Base-by-base conservation (phyloP, 2,113 vertebrate genomes). In the human (Homo sapiens) region DNA sequence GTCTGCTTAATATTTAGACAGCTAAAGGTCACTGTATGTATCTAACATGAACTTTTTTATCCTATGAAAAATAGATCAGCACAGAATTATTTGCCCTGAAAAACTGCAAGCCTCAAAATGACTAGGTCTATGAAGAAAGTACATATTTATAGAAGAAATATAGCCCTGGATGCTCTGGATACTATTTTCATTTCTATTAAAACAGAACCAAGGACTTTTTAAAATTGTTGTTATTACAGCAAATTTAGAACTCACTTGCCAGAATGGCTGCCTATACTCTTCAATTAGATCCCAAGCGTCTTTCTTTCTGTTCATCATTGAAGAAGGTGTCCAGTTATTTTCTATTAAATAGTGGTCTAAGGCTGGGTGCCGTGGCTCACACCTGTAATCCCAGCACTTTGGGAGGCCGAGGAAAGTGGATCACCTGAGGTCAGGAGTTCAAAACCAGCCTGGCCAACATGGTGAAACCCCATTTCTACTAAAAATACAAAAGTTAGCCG, bases 1-100 rank as follows among this genome's bases (percentile, higher is more conserved):
- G 32, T 80, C 90, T 79, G 25, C 73, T 91, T 85, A 90, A 75
- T 94, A 95, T 96, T 92, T 97, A 95, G 52, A 84, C 45, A 93
- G 75, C 22, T 30, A 93, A 95, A 85, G 38, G 48, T 86, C 82
- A 88, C 52, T 45, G 6, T 79, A 32, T 18, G 16, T 61, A 40
- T 38, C 48, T 38, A 64, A 35, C 1, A 30, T 66, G 55, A 78
- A 95, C 81, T 93, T 83, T 68, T 96, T 59, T 70, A 80, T 88
- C 22, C 66, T 70, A 2, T n/a, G 45, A 85, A 68, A 96, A 86
- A 90, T 20, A 94, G 80, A 72, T 9, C 22, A 79, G 3, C 35
- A 85, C 43, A 87, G 23, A 55, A 89, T 81, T 32, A 82, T 94
- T 93, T 95, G 73, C 23, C 64, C 75, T 59, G 38, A 78, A 89